Conservation (phyloP, 2,113 vertebrate genomes). For the Panthera leo region DNA sequence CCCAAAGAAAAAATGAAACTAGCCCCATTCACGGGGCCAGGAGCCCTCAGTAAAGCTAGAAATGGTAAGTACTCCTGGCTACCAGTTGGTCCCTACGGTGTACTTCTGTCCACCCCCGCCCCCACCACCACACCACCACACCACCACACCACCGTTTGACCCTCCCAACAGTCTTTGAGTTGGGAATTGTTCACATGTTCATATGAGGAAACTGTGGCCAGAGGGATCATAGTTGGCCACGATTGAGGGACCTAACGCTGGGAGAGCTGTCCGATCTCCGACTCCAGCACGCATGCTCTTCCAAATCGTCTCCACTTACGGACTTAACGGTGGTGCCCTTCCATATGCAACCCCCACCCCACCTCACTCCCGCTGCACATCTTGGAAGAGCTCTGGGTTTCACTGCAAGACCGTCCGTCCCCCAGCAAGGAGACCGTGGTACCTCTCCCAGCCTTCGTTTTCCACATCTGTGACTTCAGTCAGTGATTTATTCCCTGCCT, state of each 20-base stretch:
- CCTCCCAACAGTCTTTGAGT: background rate
- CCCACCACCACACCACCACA: background rate
- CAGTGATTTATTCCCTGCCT: background rate
- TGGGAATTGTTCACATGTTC: background rate
- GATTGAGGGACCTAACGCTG: background rate
- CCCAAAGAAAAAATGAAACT: conserved; percentile 6
- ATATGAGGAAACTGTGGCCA: background rate
- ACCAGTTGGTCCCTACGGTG: background rate
- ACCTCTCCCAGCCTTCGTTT: background rate
- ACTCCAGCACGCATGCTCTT: background rate
- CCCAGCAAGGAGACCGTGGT: background rate
- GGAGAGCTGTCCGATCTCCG: background rate
- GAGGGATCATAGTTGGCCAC: background rate
- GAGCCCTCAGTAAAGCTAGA: background rate
- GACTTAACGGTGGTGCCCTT: rapidly evolving
- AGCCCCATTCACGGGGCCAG: background rate
- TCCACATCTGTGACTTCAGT: background rate
- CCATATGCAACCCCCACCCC: no score
- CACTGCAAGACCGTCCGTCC: background rate
- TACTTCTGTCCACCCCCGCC: background rate
- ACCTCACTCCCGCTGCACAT: background rate
- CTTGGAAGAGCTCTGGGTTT: background rate
- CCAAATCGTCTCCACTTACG: background rate
- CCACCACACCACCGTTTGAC: background rate
- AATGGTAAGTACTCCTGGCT: background rate